phyloP scores from a whole-genome alignment of 2,888 invertebrate species.

The Scelioninae gen. 1 region DNA sequence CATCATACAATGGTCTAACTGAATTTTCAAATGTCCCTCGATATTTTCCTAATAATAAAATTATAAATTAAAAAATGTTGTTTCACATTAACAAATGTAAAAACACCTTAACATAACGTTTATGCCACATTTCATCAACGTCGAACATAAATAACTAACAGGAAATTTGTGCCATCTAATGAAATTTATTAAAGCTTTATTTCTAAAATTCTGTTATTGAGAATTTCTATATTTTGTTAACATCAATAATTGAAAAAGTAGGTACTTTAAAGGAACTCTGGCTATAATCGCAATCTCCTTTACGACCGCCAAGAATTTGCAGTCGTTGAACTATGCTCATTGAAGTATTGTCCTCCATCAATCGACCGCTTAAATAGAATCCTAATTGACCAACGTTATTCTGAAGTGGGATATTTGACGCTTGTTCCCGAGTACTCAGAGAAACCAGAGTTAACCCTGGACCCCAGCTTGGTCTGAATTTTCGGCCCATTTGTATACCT shows the following conservation, averaged over 20 bases:
- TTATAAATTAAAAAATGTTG: too few species aligned
- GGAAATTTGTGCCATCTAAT: too few species aligned
- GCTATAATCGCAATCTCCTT: constrained; percentile 75
- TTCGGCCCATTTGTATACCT: constrained; percentile 85
- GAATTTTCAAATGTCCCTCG: constrained; percentile 87
- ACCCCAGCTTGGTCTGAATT: constrained; percentile 91
- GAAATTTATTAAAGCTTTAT: not conserved
- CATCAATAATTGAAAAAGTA: too few species aligned
- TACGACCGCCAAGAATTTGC: constrained; percentile 79
- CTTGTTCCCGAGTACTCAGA: constrained; percentile 84
- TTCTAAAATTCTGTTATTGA: too few species aligned
- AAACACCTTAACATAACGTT: too few species aligned
- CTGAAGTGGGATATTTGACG: constrained; percentile 82
- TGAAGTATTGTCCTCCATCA: constrained; percentile 78
- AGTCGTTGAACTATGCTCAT: constrained; percentile 82
- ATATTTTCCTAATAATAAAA: constrained; percentile 85
- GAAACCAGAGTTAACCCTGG: constrained; percentile 87
- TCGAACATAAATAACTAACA: too few species aligned
- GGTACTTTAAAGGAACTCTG: constrained; percentile 77
- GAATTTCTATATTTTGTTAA: too few species aligned
- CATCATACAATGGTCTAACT: constrained; percentile 86
- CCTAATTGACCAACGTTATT: constrained; percentile 82
- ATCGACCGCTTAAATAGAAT: constrained; percentile 78
- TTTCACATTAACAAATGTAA: too few species aligned
- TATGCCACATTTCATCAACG: constrained; percentile 10